Conservation (phyloP, 2,888 invertebrate species). For the Cheilosia scutellata region DNA sequence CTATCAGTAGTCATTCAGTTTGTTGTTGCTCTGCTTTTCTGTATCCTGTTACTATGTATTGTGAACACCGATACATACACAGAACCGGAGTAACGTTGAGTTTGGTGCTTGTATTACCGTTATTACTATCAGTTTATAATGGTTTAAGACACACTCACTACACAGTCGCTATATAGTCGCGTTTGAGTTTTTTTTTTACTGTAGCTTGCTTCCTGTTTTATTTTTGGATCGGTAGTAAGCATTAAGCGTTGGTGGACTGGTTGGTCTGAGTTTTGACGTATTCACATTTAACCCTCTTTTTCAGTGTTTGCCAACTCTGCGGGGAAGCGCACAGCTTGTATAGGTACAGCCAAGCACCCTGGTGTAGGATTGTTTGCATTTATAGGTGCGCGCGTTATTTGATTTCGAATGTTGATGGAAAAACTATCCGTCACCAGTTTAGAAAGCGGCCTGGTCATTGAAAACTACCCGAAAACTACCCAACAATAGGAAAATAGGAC, state of each 20-base stretch:
- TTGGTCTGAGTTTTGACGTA: constrained; percentile 67
- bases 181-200: constrained; percentile 29
- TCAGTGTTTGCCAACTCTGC: constrained; percentile 52
- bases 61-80: constrained; percentile 31
- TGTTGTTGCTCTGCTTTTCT: constrained; percentile 45
- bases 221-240: constrained; percentile 15
- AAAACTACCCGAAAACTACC: not conserved
- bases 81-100: constrained; percentile 37
- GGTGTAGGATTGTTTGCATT: constrained; percentile 21
- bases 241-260: not conserved
- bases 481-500: constrained; percentile 18
- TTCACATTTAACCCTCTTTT: constrained; percentile 67
- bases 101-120: constrained; percentile 72
- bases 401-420: constrained; percentile 14
- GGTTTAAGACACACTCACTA: constrained; percentile 44
- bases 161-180: not conserved
- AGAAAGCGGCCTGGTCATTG: constrained; percentile 6
- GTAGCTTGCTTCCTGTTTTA: constrained; percentile 24
- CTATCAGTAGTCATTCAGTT: constrained; percentile 48
- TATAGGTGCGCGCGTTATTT: constrained; percentile 31
- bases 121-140: constrained; percentile 73
- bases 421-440: constrained; percentile 13
- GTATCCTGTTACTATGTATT: constrained; percentile 25
- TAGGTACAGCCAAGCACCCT: not conserved
- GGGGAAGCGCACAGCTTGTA: not conserved